Base-by-base conservation (phyloP, 2,888 invertebrate genomes). In the Ophion ellenae region DNA sequence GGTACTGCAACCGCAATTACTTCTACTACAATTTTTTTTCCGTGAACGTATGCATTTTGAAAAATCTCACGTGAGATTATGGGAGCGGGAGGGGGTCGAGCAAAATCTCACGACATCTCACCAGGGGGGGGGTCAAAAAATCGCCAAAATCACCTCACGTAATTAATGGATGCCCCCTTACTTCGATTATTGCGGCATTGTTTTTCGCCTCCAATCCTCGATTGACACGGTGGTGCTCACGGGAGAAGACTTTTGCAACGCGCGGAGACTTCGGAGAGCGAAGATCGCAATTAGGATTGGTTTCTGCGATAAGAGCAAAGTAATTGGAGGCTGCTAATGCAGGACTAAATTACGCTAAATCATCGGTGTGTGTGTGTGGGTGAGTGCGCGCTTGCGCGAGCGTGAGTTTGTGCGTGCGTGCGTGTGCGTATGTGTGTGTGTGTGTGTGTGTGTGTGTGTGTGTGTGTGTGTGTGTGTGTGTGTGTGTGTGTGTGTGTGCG, bases 331-430 rank as follows among this genome's bases (percentile, higher is more conserved):
- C 81, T 69, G 63, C 86, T 87, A 87, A 88, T 88, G 87, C 87
- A 88, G 84, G 83, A 88, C 88, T 86, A 87, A 88, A 86, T 88
- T 87, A 86, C 85, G 84, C 77, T 84, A 82, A 87, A 87, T 86
- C 84, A 86, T 88, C 82, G 69, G 80, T 64, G 79, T 77, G 74
- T 78, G 59, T 11, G 14, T 17, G 53, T 53, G 2, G 4, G 17
- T 32, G 4, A 3, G 53, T 53, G 11, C 17, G 11, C 0, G 53
- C 4, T 17, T 1, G 11, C 79, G 59, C 75, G 70, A 66, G 69
- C 63, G 74, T 84, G 77, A 77, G 17, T 14, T 14, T 53, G 11
- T 53, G 11, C 3, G 53, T 4, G 14, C 14, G 17, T 17, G 17
- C 2, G 17, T 4, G 17, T 3, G 53, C 14, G 14, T 17, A 4